Evolutionary conservation across 2,888 invertebrate species (phyloP).

Genomic region (Drosophila kanekoi): DNA sequence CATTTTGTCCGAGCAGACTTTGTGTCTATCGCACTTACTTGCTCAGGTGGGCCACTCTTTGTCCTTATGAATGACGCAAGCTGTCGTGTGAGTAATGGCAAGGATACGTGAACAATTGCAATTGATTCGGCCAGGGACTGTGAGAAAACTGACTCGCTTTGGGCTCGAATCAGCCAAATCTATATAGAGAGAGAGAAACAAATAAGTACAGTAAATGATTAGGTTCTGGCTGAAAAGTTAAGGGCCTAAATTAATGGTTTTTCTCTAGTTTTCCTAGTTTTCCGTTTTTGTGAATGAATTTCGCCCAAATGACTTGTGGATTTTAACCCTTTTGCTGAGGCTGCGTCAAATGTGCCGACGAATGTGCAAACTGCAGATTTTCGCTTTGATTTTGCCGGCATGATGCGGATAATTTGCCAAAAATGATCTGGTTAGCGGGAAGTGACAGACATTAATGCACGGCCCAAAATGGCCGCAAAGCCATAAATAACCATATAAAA

Average conservation of each 20-base stretch:
- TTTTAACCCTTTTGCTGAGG: slow-evolving; percentile 67
- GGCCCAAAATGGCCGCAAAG: slow-evolving; percentile 46
- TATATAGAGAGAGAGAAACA: no score
- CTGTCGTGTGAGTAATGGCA: slow-evolving; percentile 76
- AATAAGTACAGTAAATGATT: slow-evolving; percentile 23
- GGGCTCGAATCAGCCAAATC: slow-evolving; percentile 6
- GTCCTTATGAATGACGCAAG: slow-evolving; percentile 77
- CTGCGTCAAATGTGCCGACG: slow-evolving; percentile 41
- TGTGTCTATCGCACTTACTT: slow-evolving; percentile 60
- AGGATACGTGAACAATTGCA: slow-evolving; percentile 69
- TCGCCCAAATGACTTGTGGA: slow-evolving; percentile 68
- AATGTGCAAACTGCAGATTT: slow-evolving; percentile 49
- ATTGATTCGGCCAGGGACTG: slow-evolving; percentile 36
- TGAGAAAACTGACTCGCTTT: slow-evolving; percentile 53
- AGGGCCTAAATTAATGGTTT: slow-evolving; percentile 43
- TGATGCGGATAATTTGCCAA: slow-evolving; percentile 51
- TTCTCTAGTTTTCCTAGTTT: slow-evolving; percentile 12
- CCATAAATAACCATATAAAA: neutral
- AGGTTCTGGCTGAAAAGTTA: slow-evolving; percentile 30
- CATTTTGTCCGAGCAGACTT: slow-evolving; percentile 63
- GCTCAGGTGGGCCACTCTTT: slow-evolving; percentile 70
- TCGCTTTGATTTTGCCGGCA: slow-evolving; percentile 66
- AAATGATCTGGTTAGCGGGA: slow-evolving; percentile 55
- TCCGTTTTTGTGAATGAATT: slow-evolving; percentile 57
- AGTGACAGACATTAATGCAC: slow-evolving; percentile 61